Conservation (phyloP, 92 coral and sea anemone species). For the Epizoanthus fatuus region DNA sequence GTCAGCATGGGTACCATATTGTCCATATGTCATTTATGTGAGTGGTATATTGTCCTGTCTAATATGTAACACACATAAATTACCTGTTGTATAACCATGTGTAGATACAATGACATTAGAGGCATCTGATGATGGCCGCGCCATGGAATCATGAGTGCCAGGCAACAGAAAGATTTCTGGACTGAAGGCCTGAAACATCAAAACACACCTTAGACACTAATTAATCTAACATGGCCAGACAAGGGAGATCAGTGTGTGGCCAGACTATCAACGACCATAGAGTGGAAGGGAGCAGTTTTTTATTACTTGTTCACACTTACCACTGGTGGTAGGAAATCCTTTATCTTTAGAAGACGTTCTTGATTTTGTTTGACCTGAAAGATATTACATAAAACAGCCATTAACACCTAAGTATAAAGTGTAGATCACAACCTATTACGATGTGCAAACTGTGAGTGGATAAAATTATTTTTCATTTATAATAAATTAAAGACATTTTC, state of each 20-base stretch:
- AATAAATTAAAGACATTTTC: too few relatives aligned
- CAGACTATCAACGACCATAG: too few relatives aligned
- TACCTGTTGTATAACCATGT: slow-evolving; percentile 93
- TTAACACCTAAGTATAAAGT: background rate
- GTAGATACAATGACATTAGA: slow-evolving; percentile 78
- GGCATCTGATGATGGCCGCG: slow-evolving; percentile 81
- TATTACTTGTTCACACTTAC: slow-evolving; percentile 55
- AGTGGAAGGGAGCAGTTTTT: background rate
- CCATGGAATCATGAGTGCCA: slow-evolving; percentile 84
- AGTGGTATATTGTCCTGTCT: too few relatives aligned
- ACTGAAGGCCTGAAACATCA: slow-evolving; percentile 74
- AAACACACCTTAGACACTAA: background rate
- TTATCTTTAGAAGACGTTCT: slow-evolving; percentile 81
- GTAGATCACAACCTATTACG: too few relatives aligned
- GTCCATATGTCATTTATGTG: too few relatives aligned
- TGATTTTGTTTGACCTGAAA: slow-evolving; percentile 89
- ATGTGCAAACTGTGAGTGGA: too few relatives aligned
- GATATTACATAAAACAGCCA: background rate
- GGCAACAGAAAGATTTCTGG: slow-evolving; percentile 92
- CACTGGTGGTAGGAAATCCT: slow-evolving; percentile 96
- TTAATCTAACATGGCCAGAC: too few relatives aligned
- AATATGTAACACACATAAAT: background rate
- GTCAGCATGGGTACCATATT: too few relatives aligned
- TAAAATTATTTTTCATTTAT: too few relatives aligned
- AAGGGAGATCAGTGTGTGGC: too few relatives aligned